phyloP scores from a whole-genome alignment of 2,888 invertebrate species.

The Salticus scenicus region DNA sequence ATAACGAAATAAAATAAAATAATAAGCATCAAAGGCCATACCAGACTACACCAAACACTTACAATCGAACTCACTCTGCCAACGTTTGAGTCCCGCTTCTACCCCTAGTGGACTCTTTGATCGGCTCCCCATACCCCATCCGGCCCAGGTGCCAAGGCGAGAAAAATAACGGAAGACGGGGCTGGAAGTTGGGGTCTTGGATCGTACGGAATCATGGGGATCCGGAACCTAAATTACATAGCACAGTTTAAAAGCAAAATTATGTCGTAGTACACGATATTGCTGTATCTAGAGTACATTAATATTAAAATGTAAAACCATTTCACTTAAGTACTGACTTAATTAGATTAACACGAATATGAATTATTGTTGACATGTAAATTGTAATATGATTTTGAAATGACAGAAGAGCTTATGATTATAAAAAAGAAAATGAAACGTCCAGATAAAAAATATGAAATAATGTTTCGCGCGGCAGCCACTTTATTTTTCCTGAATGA shows the following conservation, averaged over 20 bases:
- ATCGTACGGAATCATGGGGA: constrained; percentile 57
- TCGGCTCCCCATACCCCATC: constrained; percentile 72
- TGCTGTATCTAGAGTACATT: too few species aligned
- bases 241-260: neutral
- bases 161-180: constrained; percentile 71
- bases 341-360: too few species aligned
- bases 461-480: neutral
- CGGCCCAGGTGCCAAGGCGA: constrained; percentile 72
- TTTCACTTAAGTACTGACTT: too few species aligned
- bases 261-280: too few species aligned
- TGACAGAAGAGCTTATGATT: too few species aligned
- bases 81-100: constrained; percentile 72
- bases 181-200: constrained; percentile 59
- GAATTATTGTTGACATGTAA: too few species aligned
- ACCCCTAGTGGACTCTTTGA: constrained; percentile 74
- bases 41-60: constrained; percentile 69
- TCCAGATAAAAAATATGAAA: neutral
- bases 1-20: constrained; percentile 20
- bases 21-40: constrained; percentile 49
- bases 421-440: neutral
- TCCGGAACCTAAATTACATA: constrained; percentile 58
- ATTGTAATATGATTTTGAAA: too few species aligned
- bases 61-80: constrained; percentile 73
- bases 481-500: neutral
- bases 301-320: too few species aligned